phyloP scores from a whole-genome alignment of 2,888 invertebrate genomes.

The Torymus aiolomorphi region DNA sequence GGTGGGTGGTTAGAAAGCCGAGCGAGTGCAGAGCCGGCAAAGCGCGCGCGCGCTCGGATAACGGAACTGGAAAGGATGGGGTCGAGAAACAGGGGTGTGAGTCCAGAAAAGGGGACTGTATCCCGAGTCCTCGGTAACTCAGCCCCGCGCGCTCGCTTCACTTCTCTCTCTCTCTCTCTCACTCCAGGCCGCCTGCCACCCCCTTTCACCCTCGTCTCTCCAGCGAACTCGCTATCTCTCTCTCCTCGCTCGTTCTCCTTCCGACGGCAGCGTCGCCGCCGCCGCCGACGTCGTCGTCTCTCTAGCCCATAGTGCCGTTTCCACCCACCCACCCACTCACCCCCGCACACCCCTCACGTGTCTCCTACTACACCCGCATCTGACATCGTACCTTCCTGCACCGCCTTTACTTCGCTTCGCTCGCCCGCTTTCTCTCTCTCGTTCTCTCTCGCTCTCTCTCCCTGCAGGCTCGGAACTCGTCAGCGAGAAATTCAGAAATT shows the following conservation, averaged over 20 bases:
- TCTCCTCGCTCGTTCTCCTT: constrained; percentile 62
- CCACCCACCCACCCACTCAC: constrained; percentile 53
- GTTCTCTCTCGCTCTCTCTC: constrained; percentile 33
- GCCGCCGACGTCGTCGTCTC: constrained; percentile 62
- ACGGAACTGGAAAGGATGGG: constrained; percentile 62
- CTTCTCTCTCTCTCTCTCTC: constrained; percentile 29
- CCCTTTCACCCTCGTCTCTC: constrained; percentile 52
- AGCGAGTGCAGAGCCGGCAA: constrained; percentile 56
- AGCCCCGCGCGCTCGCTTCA: constrained; percentile 61
- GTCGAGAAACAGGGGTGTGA: constrained; percentile 70
- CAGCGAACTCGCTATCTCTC: constrained; percentile 55
- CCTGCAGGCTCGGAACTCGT: constrained; percentile 56
- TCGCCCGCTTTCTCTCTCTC: constrained; percentile 53
- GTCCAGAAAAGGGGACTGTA: constrained; percentile 74
- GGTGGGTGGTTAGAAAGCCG: constrained; percentile 10
- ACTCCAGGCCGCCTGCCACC: constrained; percentile 23
- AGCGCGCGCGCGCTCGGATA: constrained; percentile 54
- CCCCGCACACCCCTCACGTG: constrained; percentile 59
- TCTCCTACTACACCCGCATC: constrained; percentile 63
- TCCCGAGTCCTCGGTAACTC: constrained; percentile 72
- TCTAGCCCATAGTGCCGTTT: constrained; percentile 61
- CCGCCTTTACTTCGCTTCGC: constrained; percentile 60
- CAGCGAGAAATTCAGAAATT: constrained; percentile 63
- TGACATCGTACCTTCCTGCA: constrained; percentile 71
- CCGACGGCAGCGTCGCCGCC: constrained; percentile 60